These are phyloP conservation scores for Illadopsis cleaveri DNA, from an alignment of 2,113 vertebrate species.

Conservation along the genomic window DNA sequence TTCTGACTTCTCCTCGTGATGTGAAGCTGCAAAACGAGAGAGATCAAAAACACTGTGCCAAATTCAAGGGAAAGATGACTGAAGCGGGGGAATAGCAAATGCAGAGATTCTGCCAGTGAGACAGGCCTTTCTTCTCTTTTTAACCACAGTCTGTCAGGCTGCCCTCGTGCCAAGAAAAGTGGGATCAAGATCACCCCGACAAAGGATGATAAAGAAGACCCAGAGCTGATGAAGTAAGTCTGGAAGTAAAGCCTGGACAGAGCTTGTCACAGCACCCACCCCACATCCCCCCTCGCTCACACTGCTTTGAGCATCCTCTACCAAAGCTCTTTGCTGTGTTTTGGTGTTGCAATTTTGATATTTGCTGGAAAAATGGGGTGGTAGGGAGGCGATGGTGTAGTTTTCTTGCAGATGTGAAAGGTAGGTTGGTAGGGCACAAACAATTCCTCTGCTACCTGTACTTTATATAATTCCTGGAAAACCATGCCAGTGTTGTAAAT, in stretches of 20 bases:
- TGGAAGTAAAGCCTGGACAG: not conserved
- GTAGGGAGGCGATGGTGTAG: accelerated
- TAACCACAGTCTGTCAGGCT: constrained; percentile 94
- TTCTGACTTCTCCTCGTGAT: constrained; percentile 33
- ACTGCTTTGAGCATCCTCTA: not conserved
- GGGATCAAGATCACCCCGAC: constrained; percentile 94
- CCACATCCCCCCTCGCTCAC: accelerated
- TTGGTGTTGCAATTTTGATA: accelerated
- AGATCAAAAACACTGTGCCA: constrained; percentile 58
- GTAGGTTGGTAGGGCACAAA: not conserved
- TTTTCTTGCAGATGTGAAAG: not conserved
- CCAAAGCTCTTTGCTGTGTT: not conserved
- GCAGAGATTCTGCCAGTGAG: constrained; percentile 26
- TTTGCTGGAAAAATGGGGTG: not conserved
- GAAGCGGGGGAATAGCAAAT: not conserved
- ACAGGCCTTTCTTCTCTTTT: constrained; percentile 53
- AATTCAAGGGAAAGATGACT: constrained; percentile 15
- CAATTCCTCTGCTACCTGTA: not conserved
- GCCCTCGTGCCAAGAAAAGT: constrained; percentile 99
- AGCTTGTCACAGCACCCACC: not conserved
- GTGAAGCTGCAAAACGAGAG: constrained; percentile 34
- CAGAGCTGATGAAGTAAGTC: constrained; percentile 98
- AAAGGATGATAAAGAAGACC: constrained; percentile 98
- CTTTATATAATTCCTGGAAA: not conserved
- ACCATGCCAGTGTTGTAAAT: not conserved